These are phyloP conservation scores for Todus mexicanus DNA, from an alignment of 2,797 vertebrate genomes.

Conservation along the genomic window DNA sequence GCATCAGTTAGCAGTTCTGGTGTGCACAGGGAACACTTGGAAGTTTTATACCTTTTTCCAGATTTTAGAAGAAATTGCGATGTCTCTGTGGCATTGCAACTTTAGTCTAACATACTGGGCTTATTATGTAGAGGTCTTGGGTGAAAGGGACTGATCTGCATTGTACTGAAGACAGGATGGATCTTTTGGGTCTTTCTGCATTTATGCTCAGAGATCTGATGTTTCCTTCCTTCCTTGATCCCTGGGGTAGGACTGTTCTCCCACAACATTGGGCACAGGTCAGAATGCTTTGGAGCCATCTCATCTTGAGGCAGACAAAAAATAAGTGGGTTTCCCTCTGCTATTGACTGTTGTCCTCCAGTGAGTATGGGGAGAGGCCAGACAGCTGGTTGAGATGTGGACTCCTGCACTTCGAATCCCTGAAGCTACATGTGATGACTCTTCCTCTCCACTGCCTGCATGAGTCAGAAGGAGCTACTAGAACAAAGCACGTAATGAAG, in stretches of 20 bases:
- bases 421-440: background rate
- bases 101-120: background rate
- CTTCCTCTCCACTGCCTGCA: background rate
- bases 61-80: background rate
- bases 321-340: background rate
- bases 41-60: background rate
- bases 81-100: background rate
- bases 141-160: background rate
- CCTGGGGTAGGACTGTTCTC: background rate
- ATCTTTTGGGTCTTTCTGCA: background rate
- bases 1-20: background rate
- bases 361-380: rapidly evolving
- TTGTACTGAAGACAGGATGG: background rate
- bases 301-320: background rate
- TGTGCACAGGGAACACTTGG: background rate
- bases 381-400: background rate
- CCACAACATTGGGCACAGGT: rapidly evolving
- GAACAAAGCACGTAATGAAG: background rate
- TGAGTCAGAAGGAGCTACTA: background rate
- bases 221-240: background rate
- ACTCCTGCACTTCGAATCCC: background rate
- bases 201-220: background rate
- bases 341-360: background rate
- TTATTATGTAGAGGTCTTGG: background rate
- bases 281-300: background rate